Conservation (phyloP, 2,113 vertebrate species). For the Phasianus colchicus region DNA sequence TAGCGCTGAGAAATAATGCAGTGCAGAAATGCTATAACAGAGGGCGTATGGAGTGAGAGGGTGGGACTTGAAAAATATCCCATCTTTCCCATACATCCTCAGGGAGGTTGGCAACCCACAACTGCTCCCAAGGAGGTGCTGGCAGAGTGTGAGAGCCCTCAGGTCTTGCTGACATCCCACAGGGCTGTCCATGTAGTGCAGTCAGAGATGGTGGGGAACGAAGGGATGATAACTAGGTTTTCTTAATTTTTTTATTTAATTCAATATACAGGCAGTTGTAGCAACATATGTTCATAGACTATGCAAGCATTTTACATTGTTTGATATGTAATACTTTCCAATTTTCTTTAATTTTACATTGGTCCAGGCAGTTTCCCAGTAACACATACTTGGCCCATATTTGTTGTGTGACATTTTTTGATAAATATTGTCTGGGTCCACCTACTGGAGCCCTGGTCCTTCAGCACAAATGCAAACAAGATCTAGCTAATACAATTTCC, state of each 20-base stretch:
- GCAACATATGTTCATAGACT: neutral
- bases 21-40: neutral
- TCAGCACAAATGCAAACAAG: neutral
- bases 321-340: neutral
- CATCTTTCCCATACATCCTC: neutral
- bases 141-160: neutral
- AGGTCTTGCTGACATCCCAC: neutral
- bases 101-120: neutral
- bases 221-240: neutral
- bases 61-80: neutral
- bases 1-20: neutral
- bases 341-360: constrained; percentile 7
- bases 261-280: neutral
- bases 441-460: neutral
- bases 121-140: neutral
- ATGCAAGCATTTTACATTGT: neutral
- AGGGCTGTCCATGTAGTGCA: neutral
- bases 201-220: neutral
- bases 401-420: constrained; percentile 42
- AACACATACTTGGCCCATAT: neutral
- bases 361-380: constrained; percentile 19
- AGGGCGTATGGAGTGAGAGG: neutral
- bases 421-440: constrained; percentile 34
- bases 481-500: neutral
- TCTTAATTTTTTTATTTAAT: neutral